Base-by-base conservation (phyloP, 1,140 invertebrate species). In the Diorhabda carinulata region DNA sequence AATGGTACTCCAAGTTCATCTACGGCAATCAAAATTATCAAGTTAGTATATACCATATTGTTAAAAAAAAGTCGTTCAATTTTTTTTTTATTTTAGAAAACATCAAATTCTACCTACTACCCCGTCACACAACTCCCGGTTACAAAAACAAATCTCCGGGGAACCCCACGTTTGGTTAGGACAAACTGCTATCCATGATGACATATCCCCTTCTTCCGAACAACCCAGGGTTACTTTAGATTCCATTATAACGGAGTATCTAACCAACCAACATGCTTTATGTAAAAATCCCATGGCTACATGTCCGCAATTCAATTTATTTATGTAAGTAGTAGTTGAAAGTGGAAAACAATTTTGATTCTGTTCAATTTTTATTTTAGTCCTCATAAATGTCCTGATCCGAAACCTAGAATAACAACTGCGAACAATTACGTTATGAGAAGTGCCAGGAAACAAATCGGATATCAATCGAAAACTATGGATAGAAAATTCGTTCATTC, bases 201-300 rank as follows among this genome's bases (percentile, higher is more conserved):
- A 80, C 9, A 71, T 82, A 5, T 72, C 81, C 3, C 70, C 68
- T 57, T 74, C 79, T 4, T 72, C 76, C 7, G 81, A 82, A 74
- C 73, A 79, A 76, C 72, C 85, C 74, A 67, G 76, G 69, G 86
- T 95, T 25, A 92, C 91, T 1, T 84, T 98, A 40, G 92, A 97
- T 80, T 91, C 92, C 43, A 98, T 98, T 79, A 94, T 98, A 56
- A 97, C 93, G 0, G 95, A 97, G 82, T 98, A 98, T 83, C 86
- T 98, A 56, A 92, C 94, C 57, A 97, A 98, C 84, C 97, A 99
- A 81, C 94, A 96, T 81, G 91, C 93, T n/a, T 82, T 95, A 3
- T 96, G 94, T 83, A 94, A 94, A 85, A 95, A 95, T 83, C 93
- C 93, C 3, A 94, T 95, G 86, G 92, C 92, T 42, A 95, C 92